Conservation (phyloP, 2,888 invertebrate species). For the Hyalella azteca region DNA sequence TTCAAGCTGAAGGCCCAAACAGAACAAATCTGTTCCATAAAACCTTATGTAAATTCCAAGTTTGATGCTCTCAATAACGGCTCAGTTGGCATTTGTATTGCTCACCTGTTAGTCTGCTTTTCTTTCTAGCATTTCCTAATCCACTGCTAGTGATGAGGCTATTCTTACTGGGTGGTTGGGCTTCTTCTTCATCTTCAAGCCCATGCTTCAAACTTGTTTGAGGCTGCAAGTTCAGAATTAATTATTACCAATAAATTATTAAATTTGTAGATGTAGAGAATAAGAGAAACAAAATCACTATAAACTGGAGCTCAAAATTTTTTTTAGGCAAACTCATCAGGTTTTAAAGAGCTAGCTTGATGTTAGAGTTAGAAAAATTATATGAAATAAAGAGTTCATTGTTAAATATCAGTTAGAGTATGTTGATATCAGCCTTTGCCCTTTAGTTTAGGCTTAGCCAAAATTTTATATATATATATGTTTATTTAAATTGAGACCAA, state of each 20-base stretch:
- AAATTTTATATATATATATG: no score
- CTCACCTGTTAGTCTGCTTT: slow-evolving; percentile 23
- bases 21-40: neutral
- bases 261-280: neutral
- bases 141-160: neutral
- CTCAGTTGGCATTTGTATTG: neutral
- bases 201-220: slow-evolving; percentile 21
- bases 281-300: neutral
- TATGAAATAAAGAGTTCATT: no score
- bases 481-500: no score
- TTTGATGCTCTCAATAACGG: neutral
- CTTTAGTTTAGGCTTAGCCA: no score
- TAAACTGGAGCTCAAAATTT: neutral
- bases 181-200: slow-evolving; percentile 18
- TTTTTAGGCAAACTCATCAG: no score
- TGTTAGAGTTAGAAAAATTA: no score
- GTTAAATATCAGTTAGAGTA: no score
- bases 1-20: no score
- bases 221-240: neutral
- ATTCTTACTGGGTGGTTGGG: neutral
- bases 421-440: no score
- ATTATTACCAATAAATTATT: neutral
- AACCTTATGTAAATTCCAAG: no score
- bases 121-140: slow-evolving; percentile 9
- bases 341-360: no score